phyloP scores from a whole-genome alignment of 1,140 invertebrate species.

The Lysiphlebus fabarum region DNA sequence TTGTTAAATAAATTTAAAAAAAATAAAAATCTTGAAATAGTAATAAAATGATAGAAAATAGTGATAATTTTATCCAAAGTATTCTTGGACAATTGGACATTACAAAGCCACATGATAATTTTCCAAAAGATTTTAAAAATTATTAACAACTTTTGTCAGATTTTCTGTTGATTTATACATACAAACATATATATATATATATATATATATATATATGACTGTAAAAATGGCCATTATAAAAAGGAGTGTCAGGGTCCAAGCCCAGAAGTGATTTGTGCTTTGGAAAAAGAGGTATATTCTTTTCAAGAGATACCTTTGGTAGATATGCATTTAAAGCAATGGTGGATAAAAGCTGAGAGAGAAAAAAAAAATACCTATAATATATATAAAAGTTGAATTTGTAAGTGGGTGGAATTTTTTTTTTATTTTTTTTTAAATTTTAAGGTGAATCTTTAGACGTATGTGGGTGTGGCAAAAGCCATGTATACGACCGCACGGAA shows the following conservation, averaged over 20 bases:
- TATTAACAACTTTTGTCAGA: too few species aligned
- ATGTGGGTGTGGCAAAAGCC: constrained; percentile 34
- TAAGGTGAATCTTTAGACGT: constrained; percentile 20
- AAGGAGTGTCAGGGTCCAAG: constrained; percentile 28
- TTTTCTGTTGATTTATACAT: too few species aligned
- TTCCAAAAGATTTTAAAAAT: too few species aligned
- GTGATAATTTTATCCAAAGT: too few species aligned
- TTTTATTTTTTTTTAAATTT: constrained; percentile 19
- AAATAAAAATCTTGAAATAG: too few species aligned
- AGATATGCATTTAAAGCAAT: too few species aligned
- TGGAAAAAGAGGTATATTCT: constrained; percentile 26
- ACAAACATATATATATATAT: too few species aligned
- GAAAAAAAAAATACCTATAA: not conserved
- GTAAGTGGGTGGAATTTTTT: constrained; percentile 36
- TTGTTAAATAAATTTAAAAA: too few species aligned
- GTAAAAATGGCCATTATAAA: constrained; percentile 33
- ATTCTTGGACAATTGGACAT: too few species aligned
- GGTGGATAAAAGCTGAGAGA: constrained; percentile 22
- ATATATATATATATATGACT: not conserved
- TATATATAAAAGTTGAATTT: not conserved
- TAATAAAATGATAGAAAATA: too few species aligned
- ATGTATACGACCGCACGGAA: not conserved
- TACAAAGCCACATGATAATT: too few species aligned
- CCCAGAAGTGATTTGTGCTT: constrained; percentile 40
- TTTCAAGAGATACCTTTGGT: constrained; percentile 16